Conservation (phyloP, 2,113 vertebrate species). For the human (Homo sapiens) region GRCh38 chr5:134784001-134784500, state of each 20-base stretch:
- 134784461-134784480: conserved; percentile 98
- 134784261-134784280: not conserved
- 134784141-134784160: not conserved
- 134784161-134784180: not conserved
- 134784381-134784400: conserved; percentile 96
- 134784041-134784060: not conserved
- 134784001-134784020: not conserved
- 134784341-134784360: conserved; percentile 54
- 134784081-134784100: not conserved
- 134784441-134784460: conserved; percentile 98
- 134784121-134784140: not conserved
- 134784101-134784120: not conserved
- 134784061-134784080: not conserved
- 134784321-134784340: not conserved
- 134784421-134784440: conserved; percentile 96
- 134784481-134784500: conserved; percentile 99
- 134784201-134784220: not conserved
- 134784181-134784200: not conserved
- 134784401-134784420: conserved; percentile 99
- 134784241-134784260: not conserved
- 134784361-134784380: conserved; percentile 96
- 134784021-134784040: not conserved
- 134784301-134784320: not conserved
- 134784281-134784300: not conserved
- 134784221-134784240: not conserved